Evolutionary conservation across 1,140 invertebrate species (phyloP).

Genomic region (Tribolium castaneum): DNA sequence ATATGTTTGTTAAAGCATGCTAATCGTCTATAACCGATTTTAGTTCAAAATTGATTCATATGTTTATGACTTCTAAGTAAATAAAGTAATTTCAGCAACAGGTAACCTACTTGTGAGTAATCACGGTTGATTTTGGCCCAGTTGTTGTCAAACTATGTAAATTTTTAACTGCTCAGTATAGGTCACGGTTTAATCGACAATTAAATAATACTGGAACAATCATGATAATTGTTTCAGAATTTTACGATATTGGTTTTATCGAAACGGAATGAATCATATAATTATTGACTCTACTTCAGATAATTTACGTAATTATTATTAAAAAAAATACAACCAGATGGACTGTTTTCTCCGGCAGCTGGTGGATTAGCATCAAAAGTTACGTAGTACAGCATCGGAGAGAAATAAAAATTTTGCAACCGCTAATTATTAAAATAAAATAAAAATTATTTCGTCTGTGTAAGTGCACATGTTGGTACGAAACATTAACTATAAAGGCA

Average conservation of each 20-base stretch:
- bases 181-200: background rate
- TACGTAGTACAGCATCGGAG: background rate
- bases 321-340: background rate
- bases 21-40: constrained; percentile 5
- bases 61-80: constrained; percentile 30
- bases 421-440: too few species aligned
- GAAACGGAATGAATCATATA: background rate
- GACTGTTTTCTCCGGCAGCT: background rate
- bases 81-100: constrained; percentile 26
- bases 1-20: background rate
- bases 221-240: background rate
- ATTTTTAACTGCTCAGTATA: background rate
- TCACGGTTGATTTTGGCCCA: constrained; percentile 12
- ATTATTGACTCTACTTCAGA: background rate
- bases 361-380: background rate
- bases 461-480: background rate
- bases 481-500: background rate
- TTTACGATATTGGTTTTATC: background rate
- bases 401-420: background rate
- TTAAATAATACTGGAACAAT: background rate
- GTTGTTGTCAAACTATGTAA: background rate
- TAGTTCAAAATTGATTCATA: constrained; percentile 5
- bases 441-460: background rate
- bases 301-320: background rate
- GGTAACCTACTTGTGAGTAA: constrained; percentile 25